Evolutionary conservation across 2,888 invertebrate genomes (phyloP).

Genomic region (Torymus texanus): DNA sequence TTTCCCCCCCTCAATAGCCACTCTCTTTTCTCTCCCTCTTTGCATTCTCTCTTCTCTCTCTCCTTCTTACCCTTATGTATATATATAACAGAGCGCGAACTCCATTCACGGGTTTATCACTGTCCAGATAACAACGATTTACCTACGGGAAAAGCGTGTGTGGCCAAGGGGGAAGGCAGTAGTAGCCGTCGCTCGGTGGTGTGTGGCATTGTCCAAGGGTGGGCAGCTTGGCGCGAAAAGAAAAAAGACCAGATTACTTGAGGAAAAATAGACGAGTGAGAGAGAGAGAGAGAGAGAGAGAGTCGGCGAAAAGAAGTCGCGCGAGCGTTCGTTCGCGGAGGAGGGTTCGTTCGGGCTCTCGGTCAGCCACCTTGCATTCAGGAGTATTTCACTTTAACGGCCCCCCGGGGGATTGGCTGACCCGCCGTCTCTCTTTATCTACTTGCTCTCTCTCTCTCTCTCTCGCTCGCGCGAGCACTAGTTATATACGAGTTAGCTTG

Average conservation of each 20-base stretch:
- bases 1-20: conserved; percentile 51
- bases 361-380: conserved; percentile 74
- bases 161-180: conserved; percentile 12
- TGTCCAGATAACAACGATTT: conserved; percentile 76
- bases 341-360: conserved; percentile 1
- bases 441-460: neutral
- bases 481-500: neutral
- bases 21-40: conserved; percentile 59
- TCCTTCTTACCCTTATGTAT: conserved; percentile 36
- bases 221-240: conserved; percentile 40
- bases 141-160: conserved; percentile 67
- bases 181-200: conserved; percentile 49
- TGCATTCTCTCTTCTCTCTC: conserved; percentile 56
- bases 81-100: conserved; percentile 64
- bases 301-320: conserved; percentile 3
- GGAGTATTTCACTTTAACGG: conserved; percentile 76
- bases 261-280: conserved; percentile 48
- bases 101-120: conserved; percentile 75
- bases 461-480: neutral
- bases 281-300: conserved; percentile 30
- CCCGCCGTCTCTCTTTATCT: conserved; percentile 62
- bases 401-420: conserved; percentile 74
- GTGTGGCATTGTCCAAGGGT: conserved; percentile 35
- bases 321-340: neutral
- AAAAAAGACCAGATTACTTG: conserved; percentile 54